Percentiles rank a stretch among this genome's conserved stretches.
Conservation (phyloP, 1,140 invertebrate genomes). For the Drosophila insularis region DNA sequence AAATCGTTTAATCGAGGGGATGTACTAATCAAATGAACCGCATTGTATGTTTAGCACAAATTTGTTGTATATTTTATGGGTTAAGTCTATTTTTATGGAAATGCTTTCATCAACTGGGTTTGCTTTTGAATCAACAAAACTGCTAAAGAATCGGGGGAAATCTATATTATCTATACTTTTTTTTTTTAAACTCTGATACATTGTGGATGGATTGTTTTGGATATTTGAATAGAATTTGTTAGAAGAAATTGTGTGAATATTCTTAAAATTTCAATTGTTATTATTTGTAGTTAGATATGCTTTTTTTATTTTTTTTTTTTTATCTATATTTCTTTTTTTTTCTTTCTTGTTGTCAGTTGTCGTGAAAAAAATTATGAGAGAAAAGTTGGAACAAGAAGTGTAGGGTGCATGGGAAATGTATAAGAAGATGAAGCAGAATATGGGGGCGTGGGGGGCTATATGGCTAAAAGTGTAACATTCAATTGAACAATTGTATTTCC, state of each 20-base stretch:
- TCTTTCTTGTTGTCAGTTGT: not conserved
- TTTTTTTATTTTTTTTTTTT: not conserved
- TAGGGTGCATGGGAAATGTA: not conserved
- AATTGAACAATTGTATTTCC: constrained; percentile 74
- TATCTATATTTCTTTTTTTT: too few species aligned
- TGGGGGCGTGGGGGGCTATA: constrained; percentile 2
- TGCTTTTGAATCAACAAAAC: too few species aligned
- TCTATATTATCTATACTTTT: not conserved
- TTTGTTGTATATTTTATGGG: too few species aligned
- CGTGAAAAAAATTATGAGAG: too few species aligned
- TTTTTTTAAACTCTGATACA: not conserved
- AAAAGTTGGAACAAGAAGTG: not conserved
- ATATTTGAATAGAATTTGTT: not conserved
- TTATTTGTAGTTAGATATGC: too few species aligned
- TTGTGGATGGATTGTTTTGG: not conserved
- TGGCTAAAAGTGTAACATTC: constrained; percentile 36
- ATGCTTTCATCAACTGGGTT: too few species aligned
- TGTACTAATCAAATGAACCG: too few species aligned
- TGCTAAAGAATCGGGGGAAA: too few species aligned
- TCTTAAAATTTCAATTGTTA: not conserved
- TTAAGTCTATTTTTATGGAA: too few species aligned
- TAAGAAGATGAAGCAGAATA: not conserved
- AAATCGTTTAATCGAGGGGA: too few species aligned
- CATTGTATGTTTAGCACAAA: too few species aligned
- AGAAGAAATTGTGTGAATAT: not conserved